Conservation (phyloP, 2,113 vertebrate species). For the Glaucidium brasilianum region DNA sequence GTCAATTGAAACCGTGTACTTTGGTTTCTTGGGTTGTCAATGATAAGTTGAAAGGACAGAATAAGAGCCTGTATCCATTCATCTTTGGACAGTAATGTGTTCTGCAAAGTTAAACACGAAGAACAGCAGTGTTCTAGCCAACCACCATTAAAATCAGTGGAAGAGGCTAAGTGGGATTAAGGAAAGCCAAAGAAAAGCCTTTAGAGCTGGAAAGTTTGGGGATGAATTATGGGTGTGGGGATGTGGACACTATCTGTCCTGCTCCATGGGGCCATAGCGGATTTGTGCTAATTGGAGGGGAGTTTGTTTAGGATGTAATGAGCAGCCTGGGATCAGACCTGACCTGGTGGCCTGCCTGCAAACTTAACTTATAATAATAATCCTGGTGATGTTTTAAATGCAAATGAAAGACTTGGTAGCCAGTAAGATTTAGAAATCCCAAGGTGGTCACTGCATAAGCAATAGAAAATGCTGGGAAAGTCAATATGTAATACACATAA, state of each 20-base stretch:
- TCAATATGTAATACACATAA: not conserved
- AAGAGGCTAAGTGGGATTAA: not conserved
- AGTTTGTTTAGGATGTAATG: not conserved
- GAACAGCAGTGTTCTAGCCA: not conserved
- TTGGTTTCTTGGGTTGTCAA: conserved; percentile 47
- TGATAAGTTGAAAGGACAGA: conserved; percentile 53
- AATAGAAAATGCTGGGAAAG: not conserved
- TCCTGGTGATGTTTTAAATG: not conserved
- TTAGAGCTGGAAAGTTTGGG: not conserved
- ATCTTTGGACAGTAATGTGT: conserved; percentile 37
- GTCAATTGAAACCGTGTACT: conserved; percentile 63
- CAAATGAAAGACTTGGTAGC: not conserved
- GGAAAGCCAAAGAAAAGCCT: not conserved
- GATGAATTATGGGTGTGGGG: not conserved
- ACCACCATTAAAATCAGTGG: not conserved
- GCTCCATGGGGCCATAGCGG: not conserved
- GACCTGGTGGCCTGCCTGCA: not conserved
- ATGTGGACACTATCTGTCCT: not conserved
- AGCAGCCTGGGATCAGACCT: not conserved
- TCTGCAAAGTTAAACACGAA: conserved; percentile 29
- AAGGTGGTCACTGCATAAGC: not conserved
- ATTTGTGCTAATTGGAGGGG: not conserved
- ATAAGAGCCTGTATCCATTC: conserved; percentile 20
- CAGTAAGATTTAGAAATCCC: not conserved
- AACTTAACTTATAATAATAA: not conserved